Base-by-base conservation (phyloP, 64 coral and sea anemone genomes). In the Actinia equina region DNA sequence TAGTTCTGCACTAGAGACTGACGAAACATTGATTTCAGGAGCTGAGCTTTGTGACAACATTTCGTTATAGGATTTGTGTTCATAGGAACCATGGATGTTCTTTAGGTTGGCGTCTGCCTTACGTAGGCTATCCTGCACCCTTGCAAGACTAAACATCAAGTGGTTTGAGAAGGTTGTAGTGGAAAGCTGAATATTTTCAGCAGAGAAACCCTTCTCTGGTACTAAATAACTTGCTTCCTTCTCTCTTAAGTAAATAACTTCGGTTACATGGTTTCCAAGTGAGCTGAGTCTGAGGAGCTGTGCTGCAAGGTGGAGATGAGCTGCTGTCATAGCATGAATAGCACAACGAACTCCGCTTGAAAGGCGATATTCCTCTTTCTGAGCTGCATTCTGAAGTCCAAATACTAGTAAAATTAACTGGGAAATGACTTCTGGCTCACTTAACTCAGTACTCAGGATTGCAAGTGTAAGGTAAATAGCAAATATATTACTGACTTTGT, bases 171-270 rank as follows among this genome's bases (percentile, higher is more conserved):
- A 53, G 17, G 59, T 87, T 41, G 82, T 85, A 71, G 17, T 59
- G 41, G 89, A 91, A 54, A 91, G 54, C 4, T 89, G 53, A 26
- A 85, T 53, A 17, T 18, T 53, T 62, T 79, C 81, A 27, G 62
- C 76, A 54, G 87, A 44, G 44, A 95, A 82, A 22, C 84, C 87
- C 80, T 89, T 92, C 80, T 89, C 83, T 20, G 94, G 94, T 54
- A 88, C 88, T 49, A 95, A 82, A 22, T 92, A 95, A 41, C 57
- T 78, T 46, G 94, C 94, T 92, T 95, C 94, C 74, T 95, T 97
- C 43, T 97, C 85, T 56, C 94, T 86, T 12, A 93, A 79, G 15
- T 85, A 80, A 71, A 84, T 87, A 59, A 97, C 84, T 25, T 64
- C 77, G 27, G 80, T 79, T 52, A 93, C 80, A 88, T 84, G 79